Evolutionary conservation across 2,113 vertebrate genomes (phyloP).

Genomic region (Forbesichthys papilliferus): DNA sequence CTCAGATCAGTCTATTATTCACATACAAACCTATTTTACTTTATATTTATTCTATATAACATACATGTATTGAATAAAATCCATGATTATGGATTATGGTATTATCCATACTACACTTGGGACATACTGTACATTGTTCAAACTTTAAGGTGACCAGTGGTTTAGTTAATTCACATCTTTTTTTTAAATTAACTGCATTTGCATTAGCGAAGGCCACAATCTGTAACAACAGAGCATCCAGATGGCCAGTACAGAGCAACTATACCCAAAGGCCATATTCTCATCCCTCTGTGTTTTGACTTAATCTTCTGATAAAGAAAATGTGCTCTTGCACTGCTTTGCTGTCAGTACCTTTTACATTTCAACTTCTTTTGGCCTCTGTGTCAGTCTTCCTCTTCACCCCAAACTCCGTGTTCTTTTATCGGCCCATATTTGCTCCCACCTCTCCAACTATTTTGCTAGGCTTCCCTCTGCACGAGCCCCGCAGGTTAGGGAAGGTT

Average conservation of each 20-base stretch:
- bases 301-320: slow-evolving; percentile 14
- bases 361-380: slow-evolving; percentile 16
- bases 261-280: not conserved
- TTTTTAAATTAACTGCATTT: not conserved
- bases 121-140: too few relatives aligned
- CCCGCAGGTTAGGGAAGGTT: slow-evolving; percentile 2
- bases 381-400: not conserved
- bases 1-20: too few relatives aligned
- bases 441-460: not conserved
- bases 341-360: slow-evolving; percentile 14
- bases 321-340: slow-evolving; percentile 13
- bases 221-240: not conserved
- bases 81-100: too few relatives aligned
- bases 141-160: too few relatives aligned
- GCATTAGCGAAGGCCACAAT: not conserved
- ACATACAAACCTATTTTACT: not conserved
- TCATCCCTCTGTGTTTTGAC: slow-evolving; percentile 12
- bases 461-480: not conserved
- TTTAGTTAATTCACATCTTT: not conserved
- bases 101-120: too few relatives aligned
- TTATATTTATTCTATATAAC: not conserved
- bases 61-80: not conserved
- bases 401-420: too few relatives aligned
- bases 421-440: not conserved
- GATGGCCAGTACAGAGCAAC: not conserved